Base-by-base conservation (phyloP, 2,113 vertebrate species). In the Pongo abelii region DNA sequence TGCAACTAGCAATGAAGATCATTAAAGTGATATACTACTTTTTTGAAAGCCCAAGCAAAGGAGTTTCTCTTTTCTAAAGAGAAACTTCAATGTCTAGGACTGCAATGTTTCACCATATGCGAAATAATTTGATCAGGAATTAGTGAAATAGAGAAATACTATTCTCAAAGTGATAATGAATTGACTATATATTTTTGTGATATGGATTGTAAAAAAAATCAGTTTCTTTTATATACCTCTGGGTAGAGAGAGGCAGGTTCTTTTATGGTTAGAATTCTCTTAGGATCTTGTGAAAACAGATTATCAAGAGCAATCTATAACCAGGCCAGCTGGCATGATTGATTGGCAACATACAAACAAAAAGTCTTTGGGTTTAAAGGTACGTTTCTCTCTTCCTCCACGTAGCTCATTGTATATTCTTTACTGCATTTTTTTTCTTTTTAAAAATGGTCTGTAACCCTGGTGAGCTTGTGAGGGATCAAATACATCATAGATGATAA, bases 261-360 rank as follows among this genome's bases (percentile, higher is more conserved):
- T 81, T 91, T 95, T 77, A 77, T n/a, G 22, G 61, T 74, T 64
- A 87, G 61, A 97, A 98, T 95, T 97, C 80, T 93, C 96, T 93
- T 77, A 92, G 80, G 89, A 79, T 55, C 75, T 89, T 84, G 80
- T 97, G 92, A 93, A 96, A 97, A 97, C 59, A 92, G 70, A 94
- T 96, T 16, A 43, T 77, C 61, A 72, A 40, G 81, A 69, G 32
- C 77, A 96, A 88, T 55, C 61, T 96, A 86, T 88, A 95, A 92
- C 38, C 75, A 96, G 6, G 30, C 77, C 86, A 97, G 87, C 84
- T 93, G 84, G 69, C 6, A 3, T 96, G 96, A 97, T 85, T 94
- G 97, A 98, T 92, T 78, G 59, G 75, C 84, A 96, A 87, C 94
- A 94, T 78, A 91, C 0, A 5, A 92, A 94, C 94, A 81, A 43